Evolutionary conservation across 2,113 vertebrate genomes (phyloP), one percentile per base, ranked within the genome.

Genomic region (Illadopsis cleaveri): DNA sequence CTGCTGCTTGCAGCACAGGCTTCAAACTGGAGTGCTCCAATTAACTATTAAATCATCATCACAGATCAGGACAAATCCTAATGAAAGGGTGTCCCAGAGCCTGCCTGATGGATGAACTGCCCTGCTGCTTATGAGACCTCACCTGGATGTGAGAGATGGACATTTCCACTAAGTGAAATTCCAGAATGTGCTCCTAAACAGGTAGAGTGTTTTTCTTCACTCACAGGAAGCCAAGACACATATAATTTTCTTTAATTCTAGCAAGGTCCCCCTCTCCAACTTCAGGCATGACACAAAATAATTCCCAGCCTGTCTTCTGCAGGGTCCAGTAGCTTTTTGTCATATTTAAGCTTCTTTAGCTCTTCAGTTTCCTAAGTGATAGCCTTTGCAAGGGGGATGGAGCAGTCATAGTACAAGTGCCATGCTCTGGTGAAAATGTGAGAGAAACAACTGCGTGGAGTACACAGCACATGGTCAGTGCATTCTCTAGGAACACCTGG

Each of bases 341-440:
- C 23, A 11, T 54, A 33, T 65, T 88, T n/a, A 56, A 64, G 9
- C 15, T 24, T 37, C 44, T 47, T 68, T 50, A 82, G 25, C 14
- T 84, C 38, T 60, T 28, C 8, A 69, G 28, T 28, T 45, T 65
- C n/a, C 12, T 44, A 53, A 75, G 13, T 48, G 12, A 68, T 20
- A 18, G 18, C 7, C 24, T 21, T 15, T 8, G 1, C 35, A 70
- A 89, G 89, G 65, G 30, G 0, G 0, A 42, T 1, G 1, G 18
- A 56, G 27, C 24, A 35, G 25, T 24, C 31, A 14, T 1, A 10
- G 48, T 58, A 20, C 15, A n/a, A 45, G 44, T 8, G 15, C 8
- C 38, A 19, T 4, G 18, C 24, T 64, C 61, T 51, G 42, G 38
- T 33, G 64, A 38, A 91, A 58, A 70, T 3, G 25, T 22, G 31